Evolutionary conservation across 2,113 vertebrate species (phyloP).

Genomic region (Bubo blakistoni): DNA sequence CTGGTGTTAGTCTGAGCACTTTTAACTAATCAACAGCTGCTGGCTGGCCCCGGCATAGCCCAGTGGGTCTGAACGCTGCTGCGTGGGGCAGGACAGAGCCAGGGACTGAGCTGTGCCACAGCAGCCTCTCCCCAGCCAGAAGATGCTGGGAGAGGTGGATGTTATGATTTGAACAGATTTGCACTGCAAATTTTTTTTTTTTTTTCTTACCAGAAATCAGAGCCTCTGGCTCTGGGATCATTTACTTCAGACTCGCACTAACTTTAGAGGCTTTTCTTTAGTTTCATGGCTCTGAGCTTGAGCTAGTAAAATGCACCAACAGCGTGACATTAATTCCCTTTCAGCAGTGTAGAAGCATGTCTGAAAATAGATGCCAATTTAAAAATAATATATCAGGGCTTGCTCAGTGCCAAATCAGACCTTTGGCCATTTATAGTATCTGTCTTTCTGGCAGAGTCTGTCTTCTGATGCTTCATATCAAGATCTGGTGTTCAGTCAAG

Average conservation of each 20-base stretch:
- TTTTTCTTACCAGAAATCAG: not conserved
- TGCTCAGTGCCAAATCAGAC: slow-evolving; percentile 13
- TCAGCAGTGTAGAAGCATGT: not conserved
- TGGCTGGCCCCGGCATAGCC: not conserved
- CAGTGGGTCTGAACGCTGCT: not conserved
- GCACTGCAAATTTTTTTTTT: not conserved
- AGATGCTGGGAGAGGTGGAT: not conserved
- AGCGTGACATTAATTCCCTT: not conserved
- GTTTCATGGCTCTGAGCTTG: not conserved
- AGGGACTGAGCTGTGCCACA: not conserved
- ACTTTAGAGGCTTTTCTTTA: not conserved
- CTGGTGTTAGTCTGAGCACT: slow-evolving; percentile 25
- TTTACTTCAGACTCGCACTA: not conserved
- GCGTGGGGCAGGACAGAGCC: not conserved
- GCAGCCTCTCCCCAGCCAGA: not conserved
- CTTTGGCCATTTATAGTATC: slow-evolving; percentile 53
- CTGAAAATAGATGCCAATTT: slow-evolving; percentile 50
- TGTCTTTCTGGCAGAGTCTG: slow-evolving; percentile 1
- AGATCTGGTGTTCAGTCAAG: slow-evolving; percentile 35
- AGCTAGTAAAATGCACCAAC: slow-evolving; percentile 12
- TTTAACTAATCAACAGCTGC: not conserved
- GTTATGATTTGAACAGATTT: not conserved
- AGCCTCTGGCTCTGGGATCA: not conserved
- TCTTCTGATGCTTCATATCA: slow-evolving; percentile 6
- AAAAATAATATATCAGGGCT: slow-evolving; percentile 36